Conservation (phyloP, 2,797 vertebrate genomes). For the Argentina silus region DNA sequence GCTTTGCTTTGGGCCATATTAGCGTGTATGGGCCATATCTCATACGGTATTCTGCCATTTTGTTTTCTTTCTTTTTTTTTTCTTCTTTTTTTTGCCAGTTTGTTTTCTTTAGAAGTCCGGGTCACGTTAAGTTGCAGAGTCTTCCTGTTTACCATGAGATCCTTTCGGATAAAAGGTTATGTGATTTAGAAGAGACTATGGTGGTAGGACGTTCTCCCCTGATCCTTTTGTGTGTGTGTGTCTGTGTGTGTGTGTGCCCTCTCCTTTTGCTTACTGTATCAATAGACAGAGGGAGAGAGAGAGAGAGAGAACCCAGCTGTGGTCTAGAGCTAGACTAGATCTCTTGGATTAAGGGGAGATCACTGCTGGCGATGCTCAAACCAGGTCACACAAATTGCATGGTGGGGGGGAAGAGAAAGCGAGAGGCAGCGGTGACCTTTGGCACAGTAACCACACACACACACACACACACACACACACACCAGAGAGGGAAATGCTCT, state of each 20-base stretch:
- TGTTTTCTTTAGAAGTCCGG: constrained; percentile 36
- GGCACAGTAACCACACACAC: constrained; percentile 64
- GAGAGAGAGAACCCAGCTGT: background rate
- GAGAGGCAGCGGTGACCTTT: constrained; percentile 62
- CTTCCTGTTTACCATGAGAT: background rate
- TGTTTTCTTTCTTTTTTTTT: too few species aligned
- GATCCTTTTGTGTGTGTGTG: constrained; percentile 27
- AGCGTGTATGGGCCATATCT: too few species aligned
- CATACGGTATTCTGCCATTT: too few species aligned
- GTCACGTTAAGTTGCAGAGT: constrained; percentile 14
- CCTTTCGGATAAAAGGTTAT: background rate
- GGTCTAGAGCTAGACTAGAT: constrained; percentile 42
- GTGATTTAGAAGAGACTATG: constrained; percentile 15
- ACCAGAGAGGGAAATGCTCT: constrained; percentile 20
- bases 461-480: constrained; percentile 20
- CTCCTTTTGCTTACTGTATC: constrained; percentile 51
- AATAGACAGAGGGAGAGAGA: constrained; percentile 24
- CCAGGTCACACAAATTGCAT: constrained; percentile 62
- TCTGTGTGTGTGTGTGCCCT: constrained; percentile 34
- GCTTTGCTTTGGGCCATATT: too few species aligned
- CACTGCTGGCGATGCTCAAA: constrained; percentile 40
- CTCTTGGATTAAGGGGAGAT: constrained; percentile 60
- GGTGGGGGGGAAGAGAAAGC: constrained; percentile 25
- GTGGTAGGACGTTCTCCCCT: constrained; percentile 22
- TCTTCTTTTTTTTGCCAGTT: too few species aligned